Evolutionary conservation across 2,888 invertebrate species (phyloP), one percentile per base, ranked within the genome.

Genomic region (Sinohyriopsis cumingii): DNA sequence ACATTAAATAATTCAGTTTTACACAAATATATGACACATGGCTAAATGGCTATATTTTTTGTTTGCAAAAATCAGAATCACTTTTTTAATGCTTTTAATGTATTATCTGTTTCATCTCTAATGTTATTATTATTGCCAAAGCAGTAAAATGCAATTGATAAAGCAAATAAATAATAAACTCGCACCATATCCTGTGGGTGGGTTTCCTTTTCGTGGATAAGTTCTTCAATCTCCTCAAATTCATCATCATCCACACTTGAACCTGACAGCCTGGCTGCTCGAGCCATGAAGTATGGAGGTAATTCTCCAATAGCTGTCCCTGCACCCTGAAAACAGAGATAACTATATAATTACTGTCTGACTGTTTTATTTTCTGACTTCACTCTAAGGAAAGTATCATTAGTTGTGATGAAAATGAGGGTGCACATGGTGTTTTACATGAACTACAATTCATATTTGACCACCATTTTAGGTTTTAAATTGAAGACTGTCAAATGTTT

Each of bases 221-320:
- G 78, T 67, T 88, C 89, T 74, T 88, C 87, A 45, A 89, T 80
- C 72, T 90, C 90, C 66, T 88, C 87, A 81, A 87, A 84, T 55
- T 87, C 86, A 72, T 90, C 89, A 65, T 88, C 91, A 67, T 92
- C 92, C 1, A 91, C 86, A 65, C 91, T 90, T 66, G 90, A 85
- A 1, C 92, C 92, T 3, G 91, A 91, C 55, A 92, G 83, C 33
- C 92, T 83, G 5, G 91, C 91, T 15, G 99, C 98, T 74, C 96
- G 92, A n/a, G 99, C 99, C 98, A 99, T 98, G 91, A 99, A 99
- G 92, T 99, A 99, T 0, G 99, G 99, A 5, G 99, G 99, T 79
- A 99, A 91, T 90, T 99, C 99, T 0, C 99, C 99, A n/a, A 99
- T 92, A 0, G 99, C 99, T 0, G 99, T 99, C 6, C 99, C 92